phyloP scores from a whole-genome alignment of 2,113 vertebrate species.

The Pimephales promelas region DNA sequence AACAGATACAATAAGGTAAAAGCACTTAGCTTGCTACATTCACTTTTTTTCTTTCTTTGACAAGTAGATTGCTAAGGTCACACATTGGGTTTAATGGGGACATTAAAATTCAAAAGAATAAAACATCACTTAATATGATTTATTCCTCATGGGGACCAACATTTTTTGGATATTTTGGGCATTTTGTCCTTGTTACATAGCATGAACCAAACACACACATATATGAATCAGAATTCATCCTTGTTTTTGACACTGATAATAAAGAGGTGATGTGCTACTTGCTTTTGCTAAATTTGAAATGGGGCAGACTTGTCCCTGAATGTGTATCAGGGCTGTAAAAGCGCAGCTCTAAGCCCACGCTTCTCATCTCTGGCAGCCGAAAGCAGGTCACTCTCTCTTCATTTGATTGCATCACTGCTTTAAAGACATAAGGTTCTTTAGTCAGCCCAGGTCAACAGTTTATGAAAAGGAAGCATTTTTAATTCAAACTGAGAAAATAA shows the following conservation, averaged over 20 bases:
- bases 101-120: too few species aligned
- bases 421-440: constrained; percentile 11
- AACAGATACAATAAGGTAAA: not conserved
- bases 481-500: constrained; percentile 25
- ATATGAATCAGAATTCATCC: not conserved
- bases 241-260: not conserved
- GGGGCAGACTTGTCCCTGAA: not conserved
- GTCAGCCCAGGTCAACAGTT: constrained; percentile 29
- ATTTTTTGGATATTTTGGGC: too few species aligned
- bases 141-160: too few species aligned
- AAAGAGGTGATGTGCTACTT: not conserved
- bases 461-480: constrained; percentile 8
- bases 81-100: too few species aligned
- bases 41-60: not conserved
- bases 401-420: constrained; percentile 45
- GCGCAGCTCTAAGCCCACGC: not conserved
- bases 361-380: constrained; percentile 20
- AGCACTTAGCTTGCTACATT: not conserved
- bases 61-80: not conserved
- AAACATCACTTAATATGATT: too few species aligned
- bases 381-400: constrained; percentile 54
- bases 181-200: too few species aligned
- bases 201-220: too few species aligned
- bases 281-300: not conserved
- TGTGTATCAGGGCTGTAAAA: not conserved